Evolutionary conservation across 2,888 invertebrate genomes (phyloP).

Genomic region (Callosobruchus maculatus): DNA sequence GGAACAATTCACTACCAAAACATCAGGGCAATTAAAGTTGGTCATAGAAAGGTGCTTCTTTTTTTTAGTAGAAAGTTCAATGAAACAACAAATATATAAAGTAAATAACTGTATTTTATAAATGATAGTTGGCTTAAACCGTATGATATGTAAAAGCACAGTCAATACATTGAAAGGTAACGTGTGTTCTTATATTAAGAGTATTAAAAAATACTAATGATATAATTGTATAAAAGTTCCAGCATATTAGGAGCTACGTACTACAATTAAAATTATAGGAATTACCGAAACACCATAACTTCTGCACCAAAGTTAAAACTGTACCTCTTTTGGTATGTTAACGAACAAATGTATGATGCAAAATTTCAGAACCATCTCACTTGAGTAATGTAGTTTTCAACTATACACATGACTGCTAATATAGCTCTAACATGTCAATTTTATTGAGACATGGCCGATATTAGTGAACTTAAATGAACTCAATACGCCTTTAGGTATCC

Average conservation of each 20-base stretch:
- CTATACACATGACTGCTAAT: no score
- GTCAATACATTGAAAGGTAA: conserved; percentile 10
- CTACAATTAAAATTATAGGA: not conserved
- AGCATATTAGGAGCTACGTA: not conserved
- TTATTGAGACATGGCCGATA: no score
- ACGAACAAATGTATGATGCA: no score
- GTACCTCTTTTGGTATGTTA: not conserved
- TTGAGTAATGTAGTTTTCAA: no score
- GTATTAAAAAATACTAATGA: not conserved
- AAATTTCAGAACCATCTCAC: no score
- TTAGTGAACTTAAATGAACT: no score
- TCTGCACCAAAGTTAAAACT: not conserved
- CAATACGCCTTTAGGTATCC: no score
- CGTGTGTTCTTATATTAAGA: not conserved
- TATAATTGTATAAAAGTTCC: not conserved
- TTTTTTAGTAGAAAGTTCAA: not conserved
- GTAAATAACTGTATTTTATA: not conserved
- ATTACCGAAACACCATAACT: not conserved
- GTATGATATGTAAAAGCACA: conserved; percentile 10
- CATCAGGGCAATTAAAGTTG: no score
- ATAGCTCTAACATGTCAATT: no score
- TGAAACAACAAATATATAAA: not conserved
- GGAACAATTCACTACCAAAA: no score
- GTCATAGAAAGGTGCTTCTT: no score
- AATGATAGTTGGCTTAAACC: not conserved